A percentile compares a stretch with the other conserved stretches of the same genome.
phyloP scores from a whole-genome alignment of 2,113 vertebrate species.

The Stegastes partitus region DNA sequence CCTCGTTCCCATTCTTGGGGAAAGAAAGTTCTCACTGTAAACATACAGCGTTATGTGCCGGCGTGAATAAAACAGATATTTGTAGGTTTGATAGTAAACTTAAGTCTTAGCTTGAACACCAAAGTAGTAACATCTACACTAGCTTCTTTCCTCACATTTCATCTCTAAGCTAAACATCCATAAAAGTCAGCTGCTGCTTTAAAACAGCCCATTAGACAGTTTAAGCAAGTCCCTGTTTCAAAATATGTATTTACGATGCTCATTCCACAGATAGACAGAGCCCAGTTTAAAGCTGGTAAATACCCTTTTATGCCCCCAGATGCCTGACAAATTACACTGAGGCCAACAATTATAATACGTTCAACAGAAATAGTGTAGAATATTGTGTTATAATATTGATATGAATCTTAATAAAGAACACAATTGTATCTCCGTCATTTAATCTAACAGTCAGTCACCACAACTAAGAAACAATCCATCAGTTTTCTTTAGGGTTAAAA shows the following conservation, averaged over 20 bases:
- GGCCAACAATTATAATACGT: background rate
- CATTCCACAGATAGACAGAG: no score
- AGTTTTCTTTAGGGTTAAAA: background rate
- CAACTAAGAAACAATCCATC: background rate
- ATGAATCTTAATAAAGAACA: background rate
- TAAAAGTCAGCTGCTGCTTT: background rate
- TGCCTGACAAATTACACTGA: background rate
- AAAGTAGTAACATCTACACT: background rate
- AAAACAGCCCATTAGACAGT: background rate
- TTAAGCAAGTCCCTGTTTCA: constrained; percentile 2
- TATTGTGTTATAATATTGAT: background rate
- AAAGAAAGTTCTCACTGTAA: background rate
- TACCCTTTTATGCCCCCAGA: background rate
- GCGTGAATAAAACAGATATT: background rate
- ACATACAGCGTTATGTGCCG: background rate
- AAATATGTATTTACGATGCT: background rate
- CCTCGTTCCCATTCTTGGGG: background rate
- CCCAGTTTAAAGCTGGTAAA: no score
- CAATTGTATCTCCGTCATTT: background rate
- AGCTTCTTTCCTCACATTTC: no score
- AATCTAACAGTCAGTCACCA: background rate
- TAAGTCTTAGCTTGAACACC: background rate
- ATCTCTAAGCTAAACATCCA: no score
- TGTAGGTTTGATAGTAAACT: background rate
- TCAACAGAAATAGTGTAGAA: background rate